Conservation (phyloP, 2,113 vertebrate genomes). For the Diadophis punctatus region DNA sequence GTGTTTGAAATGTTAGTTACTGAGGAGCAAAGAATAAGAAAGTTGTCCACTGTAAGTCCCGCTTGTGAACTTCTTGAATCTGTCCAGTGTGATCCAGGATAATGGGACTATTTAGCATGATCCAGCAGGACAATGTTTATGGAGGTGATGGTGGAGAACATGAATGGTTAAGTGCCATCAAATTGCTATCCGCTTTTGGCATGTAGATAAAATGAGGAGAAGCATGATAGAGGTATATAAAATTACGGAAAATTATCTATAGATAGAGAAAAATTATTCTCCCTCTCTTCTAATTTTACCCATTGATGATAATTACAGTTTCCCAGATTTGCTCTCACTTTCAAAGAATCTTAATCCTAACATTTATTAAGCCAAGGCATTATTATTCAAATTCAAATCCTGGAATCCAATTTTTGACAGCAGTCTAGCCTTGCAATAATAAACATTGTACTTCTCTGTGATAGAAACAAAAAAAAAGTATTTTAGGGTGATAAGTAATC, state of each 20-base stretch:
- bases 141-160: background rate
- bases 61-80: background rate
- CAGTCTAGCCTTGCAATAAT: background rate
- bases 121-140: background rate
- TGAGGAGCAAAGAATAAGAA: background rate
- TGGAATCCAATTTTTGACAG: background rate
- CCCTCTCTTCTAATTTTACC: background rate
- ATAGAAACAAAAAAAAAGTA: background rate
- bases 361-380: background rate
- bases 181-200: background rate
- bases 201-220: background rate
- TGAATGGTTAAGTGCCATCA: background rate
- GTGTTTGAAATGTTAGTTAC: background rate
- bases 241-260: background rate
- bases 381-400: background rate
- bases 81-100: background rate
- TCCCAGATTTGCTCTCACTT: background rate
- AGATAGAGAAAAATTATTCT: background rate
- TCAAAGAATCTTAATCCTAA: background rate
- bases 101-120: background rate
- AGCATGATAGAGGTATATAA: background rate
- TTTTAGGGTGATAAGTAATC: background rate
- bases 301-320: background rate
- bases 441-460: background rate
- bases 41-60: background rate